Percentiles rank a stretch among this genome's conserved stretches.
phyloP scores from a whole-genome alignment of 2,113 vertebrate genomes.

The Cochlearius cochlearius region DNA sequence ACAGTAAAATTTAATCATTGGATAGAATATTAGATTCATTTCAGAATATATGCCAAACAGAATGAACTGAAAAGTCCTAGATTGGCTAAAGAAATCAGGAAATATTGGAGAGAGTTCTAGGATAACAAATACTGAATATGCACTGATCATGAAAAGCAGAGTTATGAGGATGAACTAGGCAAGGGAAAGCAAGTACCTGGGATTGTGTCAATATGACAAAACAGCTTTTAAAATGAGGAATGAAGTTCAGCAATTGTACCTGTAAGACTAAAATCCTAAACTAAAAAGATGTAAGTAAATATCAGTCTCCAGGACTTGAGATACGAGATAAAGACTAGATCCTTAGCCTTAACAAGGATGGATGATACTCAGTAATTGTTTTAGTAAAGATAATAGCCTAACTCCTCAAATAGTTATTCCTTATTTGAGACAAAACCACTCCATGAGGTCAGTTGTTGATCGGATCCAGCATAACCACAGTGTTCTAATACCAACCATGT shows the following conservation, averaged over 20 bases:
- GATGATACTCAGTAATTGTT: neutral
- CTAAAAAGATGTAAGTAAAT: neutral
- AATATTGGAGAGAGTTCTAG: neutral
- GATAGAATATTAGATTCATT: neutral
- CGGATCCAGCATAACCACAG: neutral
- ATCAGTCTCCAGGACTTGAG: neutral
- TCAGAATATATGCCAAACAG: neutral
- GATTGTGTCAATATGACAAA: neutral
- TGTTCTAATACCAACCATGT: neutral
- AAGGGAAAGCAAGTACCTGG: neutral
- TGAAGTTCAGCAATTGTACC: neutral
- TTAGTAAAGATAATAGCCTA: neutral
- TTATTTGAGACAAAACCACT: neutral
- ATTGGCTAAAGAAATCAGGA: neutral
- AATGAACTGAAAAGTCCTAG: neutral
- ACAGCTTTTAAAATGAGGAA: neutral
- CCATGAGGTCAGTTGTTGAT: neutral
- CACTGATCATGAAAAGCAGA: neutral
- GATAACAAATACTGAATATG: neutral
- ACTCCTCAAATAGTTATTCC: neutral
- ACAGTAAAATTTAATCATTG: neutral
- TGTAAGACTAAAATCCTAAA: neutral
- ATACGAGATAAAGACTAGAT: neutral
- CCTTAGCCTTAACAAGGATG: neutral
- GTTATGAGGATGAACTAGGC: neutral